Evolutionary conservation across 2,113 vertebrate species (phyloP).

Genomic region (Poecilia latipinna): DNA sequence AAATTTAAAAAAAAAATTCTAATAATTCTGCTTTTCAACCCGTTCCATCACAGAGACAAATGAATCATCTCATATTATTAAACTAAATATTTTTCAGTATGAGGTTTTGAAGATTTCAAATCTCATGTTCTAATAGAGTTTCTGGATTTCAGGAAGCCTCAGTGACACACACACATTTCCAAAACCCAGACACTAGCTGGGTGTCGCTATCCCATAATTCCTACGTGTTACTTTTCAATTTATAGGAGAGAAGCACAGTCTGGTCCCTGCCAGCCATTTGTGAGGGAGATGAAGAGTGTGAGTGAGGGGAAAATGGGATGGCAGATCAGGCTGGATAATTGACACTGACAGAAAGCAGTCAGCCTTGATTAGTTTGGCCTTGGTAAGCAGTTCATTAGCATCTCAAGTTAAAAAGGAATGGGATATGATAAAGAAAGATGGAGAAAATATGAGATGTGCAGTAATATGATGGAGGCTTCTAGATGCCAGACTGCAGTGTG

Average conservation of each 20-base stretch:
- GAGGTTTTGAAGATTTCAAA: conserved; percentile 14
- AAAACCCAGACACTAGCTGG: conserved; percentile 4
- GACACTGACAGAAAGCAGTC: conserved; percentile 84
- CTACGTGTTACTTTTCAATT: conserved; percentile 80
- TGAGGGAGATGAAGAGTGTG: conserved; percentile 54
- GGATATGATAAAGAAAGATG: conserved; percentile 41
- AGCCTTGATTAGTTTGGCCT: conserved; percentile 83
- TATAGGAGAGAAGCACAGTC: conserved; percentile 66
- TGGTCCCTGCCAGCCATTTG: conserved; percentile 55
- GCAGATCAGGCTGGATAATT: conserved; percentile 75
- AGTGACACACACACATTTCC: neutral
- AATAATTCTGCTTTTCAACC: neutral
- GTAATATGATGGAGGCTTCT: no score
- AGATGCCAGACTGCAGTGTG: no score
- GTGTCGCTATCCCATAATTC: conserved; percentile 51
- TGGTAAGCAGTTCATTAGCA: conserved; percentile 82
- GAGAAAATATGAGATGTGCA: conserved; percentile 52
- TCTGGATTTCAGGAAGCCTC: conserved; percentile 11
- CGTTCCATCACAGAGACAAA: neutral
- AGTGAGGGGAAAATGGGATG: conserved; percentile 49
- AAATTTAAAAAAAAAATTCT: neutral
- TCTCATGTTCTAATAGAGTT: conserved; percentile 9
- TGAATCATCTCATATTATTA: no score
- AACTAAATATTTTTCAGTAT: neutral
- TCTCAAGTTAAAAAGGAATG: conserved; percentile 53